These are phyloP conservation scores for Pelobates cultripes DNA, from an alignment of 2,797 vertebrate species.

Conservation along the genomic window DNA sequence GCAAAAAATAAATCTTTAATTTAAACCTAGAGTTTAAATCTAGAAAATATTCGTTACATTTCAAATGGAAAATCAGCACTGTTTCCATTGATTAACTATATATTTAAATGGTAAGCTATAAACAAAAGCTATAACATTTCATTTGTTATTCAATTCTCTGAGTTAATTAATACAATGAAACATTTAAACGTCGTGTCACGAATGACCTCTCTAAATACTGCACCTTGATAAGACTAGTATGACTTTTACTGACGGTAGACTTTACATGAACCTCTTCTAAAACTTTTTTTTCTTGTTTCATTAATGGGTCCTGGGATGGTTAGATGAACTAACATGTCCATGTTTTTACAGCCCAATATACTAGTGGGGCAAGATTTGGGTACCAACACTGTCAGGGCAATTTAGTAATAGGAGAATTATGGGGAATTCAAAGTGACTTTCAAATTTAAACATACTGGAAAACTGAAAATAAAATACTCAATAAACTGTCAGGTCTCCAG, in stretches of 20 bases:
- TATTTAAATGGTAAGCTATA: background rate
- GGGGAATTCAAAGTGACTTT: too few relatives aligned
- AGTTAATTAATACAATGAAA: constrained; percentile 8
- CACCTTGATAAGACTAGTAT: background rate
- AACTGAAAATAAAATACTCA: too few relatives aligned
- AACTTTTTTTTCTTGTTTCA: too few relatives aligned
- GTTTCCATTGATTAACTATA: background rate
- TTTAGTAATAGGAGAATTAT: too few relatives aligned
- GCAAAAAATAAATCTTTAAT: background rate
- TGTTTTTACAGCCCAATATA: too few relatives aligned
- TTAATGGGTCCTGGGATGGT: too few relatives aligned
- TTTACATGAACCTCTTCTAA: background rate
- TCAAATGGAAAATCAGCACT: background rate
- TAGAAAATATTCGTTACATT: background rate
- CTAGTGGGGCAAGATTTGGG: too few relatives aligned
- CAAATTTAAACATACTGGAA: too few relatives aligned
- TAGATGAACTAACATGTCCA: too few relatives aligned
- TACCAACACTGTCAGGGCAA: too few relatives aligned
- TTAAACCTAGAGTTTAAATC: background rate
- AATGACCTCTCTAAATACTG: background rate
- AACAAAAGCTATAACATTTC: background rate
- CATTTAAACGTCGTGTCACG: background rate
- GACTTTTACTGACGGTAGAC: background rate
- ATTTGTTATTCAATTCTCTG: constrained; percentile 2
- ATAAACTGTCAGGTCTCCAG: too few relatives aligned